Conservation (phyloP, 2,113 vertebrate species). For the Lathamus discolor region DNA sequence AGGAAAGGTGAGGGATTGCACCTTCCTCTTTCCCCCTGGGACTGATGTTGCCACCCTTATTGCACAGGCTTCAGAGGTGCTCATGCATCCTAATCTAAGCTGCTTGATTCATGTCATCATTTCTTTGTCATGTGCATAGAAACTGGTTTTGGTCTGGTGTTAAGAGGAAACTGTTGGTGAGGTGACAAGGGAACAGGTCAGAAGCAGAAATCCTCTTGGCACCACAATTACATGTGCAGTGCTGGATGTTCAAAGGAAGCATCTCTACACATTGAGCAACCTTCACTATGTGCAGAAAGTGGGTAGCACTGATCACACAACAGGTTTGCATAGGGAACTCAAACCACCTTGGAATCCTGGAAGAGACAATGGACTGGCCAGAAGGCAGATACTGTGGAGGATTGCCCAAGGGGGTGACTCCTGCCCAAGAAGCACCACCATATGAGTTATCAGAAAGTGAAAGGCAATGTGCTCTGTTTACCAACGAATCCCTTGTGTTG, state of each 20-base stretch:
- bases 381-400: background rate
- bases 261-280: background rate
- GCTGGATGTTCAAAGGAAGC: background rate
- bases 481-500: background rate
- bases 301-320: background rate
- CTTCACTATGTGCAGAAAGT: background rate
- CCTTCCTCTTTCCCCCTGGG: background rate
- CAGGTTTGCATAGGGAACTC: background rate
- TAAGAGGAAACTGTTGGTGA: background rate
- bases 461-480: background rate
- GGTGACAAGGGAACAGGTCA: background rate
- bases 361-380: background rate
- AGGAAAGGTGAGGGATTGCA: background rate
- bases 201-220: background rate
- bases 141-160: background rate
- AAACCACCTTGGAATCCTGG: background rate
- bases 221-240: background rate
- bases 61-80: background rate
- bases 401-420: background rate
- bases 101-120: background rate
- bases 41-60: background rate
- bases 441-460: background rate
- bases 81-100: background rate
- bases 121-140: background rate
- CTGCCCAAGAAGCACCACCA: background rate